A percentile compares a stretch with the other conserved stretches of the same genome.
These are phyloP conservation scores for Phylloscopus trochiloides DNA, from an alignment of 2,113 vertebrate genomes.

Conservation along the genomic window DNA sequence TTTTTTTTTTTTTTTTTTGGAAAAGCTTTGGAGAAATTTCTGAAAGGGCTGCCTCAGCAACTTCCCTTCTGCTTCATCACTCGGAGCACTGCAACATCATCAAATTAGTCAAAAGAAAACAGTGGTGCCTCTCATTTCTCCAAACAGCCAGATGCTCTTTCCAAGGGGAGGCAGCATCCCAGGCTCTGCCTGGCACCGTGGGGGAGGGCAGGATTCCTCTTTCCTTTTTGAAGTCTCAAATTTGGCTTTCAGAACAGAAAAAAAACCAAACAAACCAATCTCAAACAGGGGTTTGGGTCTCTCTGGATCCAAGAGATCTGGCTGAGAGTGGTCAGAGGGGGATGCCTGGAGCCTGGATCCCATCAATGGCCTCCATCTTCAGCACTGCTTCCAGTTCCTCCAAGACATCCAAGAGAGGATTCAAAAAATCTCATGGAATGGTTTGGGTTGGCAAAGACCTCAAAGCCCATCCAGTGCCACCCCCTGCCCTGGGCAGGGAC, in stretches of 20 bases:
- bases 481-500: neutral
- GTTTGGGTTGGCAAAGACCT: neutral
- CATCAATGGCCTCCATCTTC: neutral
- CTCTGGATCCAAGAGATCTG: neutral
- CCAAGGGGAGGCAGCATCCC: neutral
- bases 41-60: conserved; percentile 61
- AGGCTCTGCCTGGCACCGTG: neutral
- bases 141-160: conserved; percentile 53
- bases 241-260: neutral
- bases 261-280: too few species aligned
- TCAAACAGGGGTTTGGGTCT: neutral
- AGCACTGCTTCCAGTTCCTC: neutral
- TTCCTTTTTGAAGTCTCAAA: neutral
- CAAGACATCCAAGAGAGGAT: fast-evolving
- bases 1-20: neutral
- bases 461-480: neutral
- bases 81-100: conserved; percentile 56
- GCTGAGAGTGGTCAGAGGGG: neutral
- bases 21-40: conserved; percentile 56
- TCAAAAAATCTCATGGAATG: neutral
- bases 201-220: conserved; percentile 35
- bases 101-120: conserved; percentile 65
- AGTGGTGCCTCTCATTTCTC: conserved; percentile 59
- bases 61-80: conserved; percentile 56
- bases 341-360: neutral